Evolutionary conservation across 2,888 invertebrate genomes (phyloP).

Genomic region (Spisula subtruncata): DNA sequence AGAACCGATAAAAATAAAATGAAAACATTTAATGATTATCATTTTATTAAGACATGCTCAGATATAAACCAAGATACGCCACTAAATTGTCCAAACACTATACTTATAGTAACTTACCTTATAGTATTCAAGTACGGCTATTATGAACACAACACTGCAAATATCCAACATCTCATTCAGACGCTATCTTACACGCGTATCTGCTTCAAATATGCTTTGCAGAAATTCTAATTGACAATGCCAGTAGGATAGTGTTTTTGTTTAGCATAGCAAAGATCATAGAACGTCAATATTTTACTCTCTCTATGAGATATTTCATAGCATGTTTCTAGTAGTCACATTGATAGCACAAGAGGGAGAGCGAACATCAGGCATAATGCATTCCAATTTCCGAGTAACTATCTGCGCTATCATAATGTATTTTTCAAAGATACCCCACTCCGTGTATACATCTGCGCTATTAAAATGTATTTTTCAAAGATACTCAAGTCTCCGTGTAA

Average conservation of each 20-base stretch:
- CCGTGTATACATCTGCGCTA: neutral
- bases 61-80: too few relatives aligned
- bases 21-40: too few relatives aligned
- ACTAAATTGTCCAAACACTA: too few relatives aligned
- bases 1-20: too few relatives aligned
- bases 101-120: too few relatives aligned
- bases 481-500: too few relatives aligned
- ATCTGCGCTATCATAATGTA: neutral
- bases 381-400: neutral
- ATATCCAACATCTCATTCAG: neutral
- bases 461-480: too few relatives aligned
- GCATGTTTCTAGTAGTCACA: neutral
- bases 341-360: neutral
- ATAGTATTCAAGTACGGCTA: too few relatives aligned
- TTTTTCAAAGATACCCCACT: neutral
- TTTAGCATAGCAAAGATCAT: neutral
- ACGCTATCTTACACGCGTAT: neutral
- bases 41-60: too few relatives aligned
- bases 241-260: neutral
- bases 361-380: neutral
- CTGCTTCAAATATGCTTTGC: neutral
- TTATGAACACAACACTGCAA: too few relatives aligned
- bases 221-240: neutral
- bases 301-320: neutral
- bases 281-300: slow-evolving; percentile 1